phyloP scores from a whole-genome alignment of 2,888 invertebrate genomes.

The Lasioglossum pauxillum region DNA sequence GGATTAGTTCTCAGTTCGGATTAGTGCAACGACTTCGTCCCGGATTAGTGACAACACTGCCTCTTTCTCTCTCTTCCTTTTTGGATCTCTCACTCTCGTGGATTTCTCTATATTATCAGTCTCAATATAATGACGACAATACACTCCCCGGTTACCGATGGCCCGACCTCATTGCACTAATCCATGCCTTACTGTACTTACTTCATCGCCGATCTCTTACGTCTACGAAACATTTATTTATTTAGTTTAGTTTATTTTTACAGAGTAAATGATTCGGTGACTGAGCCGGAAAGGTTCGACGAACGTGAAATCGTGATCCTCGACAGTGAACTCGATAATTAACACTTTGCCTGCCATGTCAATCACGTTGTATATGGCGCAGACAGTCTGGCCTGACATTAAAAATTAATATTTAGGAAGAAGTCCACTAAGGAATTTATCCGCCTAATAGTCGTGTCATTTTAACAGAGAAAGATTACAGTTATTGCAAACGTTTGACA shows the following conservation, averaged over 20 bases:
- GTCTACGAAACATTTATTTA: neutral
- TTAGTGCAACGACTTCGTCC: neutral
- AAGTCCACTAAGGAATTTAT: neutral
- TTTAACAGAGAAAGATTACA: neutral
- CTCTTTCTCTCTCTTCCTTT: neutral
- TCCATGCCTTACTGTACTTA: constrained; percentile 13
- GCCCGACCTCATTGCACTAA: neutral
- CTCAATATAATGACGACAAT: neutral
- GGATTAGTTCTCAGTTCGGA: constrained; percentile 9
- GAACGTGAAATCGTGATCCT: constrained; percentile 25
- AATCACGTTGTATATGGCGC: neutral
- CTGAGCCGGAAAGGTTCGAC: constrained; percentile 57
- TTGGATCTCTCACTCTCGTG: neutral
- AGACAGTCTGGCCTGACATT: neutral
- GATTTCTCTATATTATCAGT: neutral
- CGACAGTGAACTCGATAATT: constrained; percentile 33
- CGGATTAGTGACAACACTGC: neutral
- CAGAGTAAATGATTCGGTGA: constrained; percentile 32
- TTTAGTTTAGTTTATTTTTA: constrained; percentile 27
- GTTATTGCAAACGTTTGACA: neutral
- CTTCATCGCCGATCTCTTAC: neutral
- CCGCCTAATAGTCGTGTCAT: neutral
- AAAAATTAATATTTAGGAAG: neutral
- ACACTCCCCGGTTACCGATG: neutral
- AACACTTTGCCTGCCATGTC: neutral